Evolutionary conservation across 1,140 invertebrate species (phyloP).

Genomic region (Laodelphax striatellus): DNA sequence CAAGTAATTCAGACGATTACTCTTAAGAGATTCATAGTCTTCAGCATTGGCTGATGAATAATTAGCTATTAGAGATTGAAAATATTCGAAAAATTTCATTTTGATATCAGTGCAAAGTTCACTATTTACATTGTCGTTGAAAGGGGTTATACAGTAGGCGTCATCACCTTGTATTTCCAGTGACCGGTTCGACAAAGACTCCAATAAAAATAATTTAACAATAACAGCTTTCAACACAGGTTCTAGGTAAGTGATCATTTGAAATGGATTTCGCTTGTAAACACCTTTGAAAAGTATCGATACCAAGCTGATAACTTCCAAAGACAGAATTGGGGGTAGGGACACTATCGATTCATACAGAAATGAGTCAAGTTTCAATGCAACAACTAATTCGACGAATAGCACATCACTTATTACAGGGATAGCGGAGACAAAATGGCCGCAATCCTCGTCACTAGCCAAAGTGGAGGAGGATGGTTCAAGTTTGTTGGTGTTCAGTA

Average conservation of each 20-base stretch:
- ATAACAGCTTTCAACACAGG: not conserved
- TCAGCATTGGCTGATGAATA: not conserved
- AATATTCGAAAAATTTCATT: not conserved
- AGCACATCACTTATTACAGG: not conserved
- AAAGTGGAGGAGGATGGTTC: too few relatives aligned
- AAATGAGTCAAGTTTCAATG: not conserved
- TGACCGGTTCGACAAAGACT: too few relatives aligned
- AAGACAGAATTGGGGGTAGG: not conserved
- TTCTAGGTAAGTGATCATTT: not conserved
- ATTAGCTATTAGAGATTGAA: not conserved
- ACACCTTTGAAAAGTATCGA: not conserved
- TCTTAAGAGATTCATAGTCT: not conserved
- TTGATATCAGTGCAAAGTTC: not conserved
- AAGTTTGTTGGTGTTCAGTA: too few relatives aligned
- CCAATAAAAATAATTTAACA: not conserved
- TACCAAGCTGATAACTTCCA: not conserved
- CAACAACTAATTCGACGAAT: not conserved
- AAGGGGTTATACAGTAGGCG: too few relatives aligned
- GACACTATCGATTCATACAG: not conserved
- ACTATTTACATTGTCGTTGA: not conserved
- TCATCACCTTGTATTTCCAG: too few relatives aligned
- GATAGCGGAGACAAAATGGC: not conserved
- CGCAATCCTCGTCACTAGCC: not conserved
- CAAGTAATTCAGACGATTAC: not conserved
- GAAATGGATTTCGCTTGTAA: not conserved